Base-by-base conservation (phyloP, 2,888 invertebrate genomes). In the Lepidocyrtoides sp. region DNA sequence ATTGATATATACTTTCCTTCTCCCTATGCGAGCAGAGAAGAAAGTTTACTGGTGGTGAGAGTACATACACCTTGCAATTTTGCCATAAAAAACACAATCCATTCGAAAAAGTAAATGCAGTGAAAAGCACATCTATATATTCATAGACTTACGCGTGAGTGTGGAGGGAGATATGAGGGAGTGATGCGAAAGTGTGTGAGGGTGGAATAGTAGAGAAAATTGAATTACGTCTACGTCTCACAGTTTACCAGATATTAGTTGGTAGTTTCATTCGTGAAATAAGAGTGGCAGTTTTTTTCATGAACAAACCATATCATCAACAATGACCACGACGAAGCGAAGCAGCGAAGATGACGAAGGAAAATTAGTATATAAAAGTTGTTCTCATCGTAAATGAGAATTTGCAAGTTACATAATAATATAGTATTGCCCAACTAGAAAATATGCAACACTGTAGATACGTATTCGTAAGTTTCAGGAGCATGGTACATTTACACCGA, bases 201-300 rank as follows among this genome's bases (percentile, higher is more conserved):
- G n/a, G 60, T 7, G 8, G 10, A 32, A 66, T 14, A 66, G 32
- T 14, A 66, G 14, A 66, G 32, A 32, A 66, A 66, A 66, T 66
- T 66, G n/a, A 29, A 66, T 66, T 66, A 66, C 14, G 0, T 29
- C 32, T 32, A n/a, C n/a, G n/a, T n/a, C n/a, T n/a, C 32, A 14
- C 12, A 66, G 20, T 60, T 60, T 60, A 60, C 57, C 23, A 60
- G 57, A 60, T 60, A 60, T 54, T 54, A 44, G n/a, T 60, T 12
- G 57, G 26, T 5, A 26, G 20, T 60, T 1, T 60, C 26, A 12
- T 60, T 60, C 32, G 2, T 66, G 32, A 66, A 29, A 66, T 32
- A 32, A 1, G 29, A 66, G 29, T 66, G 63, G n/a, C 63, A 66
- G 29, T 32, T 29, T 32, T 66, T 66, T 26, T 60, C 12, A 60